Evolutionary conservation across 2,797 vertebrate genomes (phyloP), one percentile per base, ranked within the genome.

Genomic region (Todus mexicanus): DNA sequence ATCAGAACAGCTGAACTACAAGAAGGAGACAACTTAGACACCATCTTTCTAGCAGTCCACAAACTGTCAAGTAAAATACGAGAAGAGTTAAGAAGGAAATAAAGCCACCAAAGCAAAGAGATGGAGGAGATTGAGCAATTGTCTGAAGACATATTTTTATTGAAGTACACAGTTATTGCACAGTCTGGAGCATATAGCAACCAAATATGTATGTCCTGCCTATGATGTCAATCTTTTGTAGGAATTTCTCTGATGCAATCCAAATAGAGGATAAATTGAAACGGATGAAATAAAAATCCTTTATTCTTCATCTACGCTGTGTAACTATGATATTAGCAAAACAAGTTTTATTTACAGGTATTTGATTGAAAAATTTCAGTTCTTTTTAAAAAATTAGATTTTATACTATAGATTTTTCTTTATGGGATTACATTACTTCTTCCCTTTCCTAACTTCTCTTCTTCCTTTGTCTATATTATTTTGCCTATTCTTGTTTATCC

Each of bases 31-130:
- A 65, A 50, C 43, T 68, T 47, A 72, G 84, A 75, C 68, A 95
- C 70, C 84, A 47, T 89, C 85, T 93, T 96, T 93, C 91, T 64
- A 96, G 71, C 91, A 97, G 90, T 66, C 72, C 70, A 93, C 94
- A 90, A 94, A 94, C 86, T 82, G 86, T 43, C 37, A 87, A 79
- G 70, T 73, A 84, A 93, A 94, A 83, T 35, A 91, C 72, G 42
- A 57, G 85, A 74, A 74, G 85, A 87, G 64, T 87, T 87, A 87
- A 85, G 76, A 72, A 78, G 59, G 76, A 92, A 93, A 85, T 70
- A 86, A 89, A 91, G 57, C 27, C n/a, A 72, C 87, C 64, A 82
- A 57, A 82, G 53, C 45, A 82, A 89, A 84, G 35, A 93, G 75
- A 81, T 65, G 63, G 59, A 90, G 48, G 42, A 42, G 26, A 90